Conservation (phyloP, 2,113 vertebrate genomes). For the Xenus cinereus region DNA sequence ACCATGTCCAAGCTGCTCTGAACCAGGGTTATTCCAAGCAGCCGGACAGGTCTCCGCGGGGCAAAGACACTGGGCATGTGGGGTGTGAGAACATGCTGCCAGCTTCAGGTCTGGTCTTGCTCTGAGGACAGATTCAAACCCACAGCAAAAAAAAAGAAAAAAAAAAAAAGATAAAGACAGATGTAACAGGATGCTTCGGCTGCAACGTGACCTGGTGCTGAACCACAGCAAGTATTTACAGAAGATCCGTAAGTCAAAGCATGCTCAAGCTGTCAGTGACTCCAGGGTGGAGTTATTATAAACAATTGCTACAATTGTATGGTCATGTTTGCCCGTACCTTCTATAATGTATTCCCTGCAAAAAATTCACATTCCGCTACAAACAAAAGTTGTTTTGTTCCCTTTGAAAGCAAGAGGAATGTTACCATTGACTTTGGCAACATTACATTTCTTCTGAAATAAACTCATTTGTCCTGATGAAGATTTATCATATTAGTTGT, state of each 20-base stretch:
- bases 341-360: not conserved
- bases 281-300: not conserved
- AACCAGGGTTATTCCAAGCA: not conserved
- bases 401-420: not conserved
- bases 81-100: not conserved
- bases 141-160: not conserved
- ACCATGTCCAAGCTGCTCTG: not conserved
- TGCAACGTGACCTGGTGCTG: constrained; percentile 13
- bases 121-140: not conserved
- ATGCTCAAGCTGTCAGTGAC: not conserved
- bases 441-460: not conserved
- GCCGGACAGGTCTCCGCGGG: not conserved
- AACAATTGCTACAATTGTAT: not conserved
- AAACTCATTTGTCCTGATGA: not conserved
- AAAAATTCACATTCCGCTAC: not conserved
- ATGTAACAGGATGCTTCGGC: not conserved
- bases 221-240: constrained; percentile 45
- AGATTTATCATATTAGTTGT: not conserved
- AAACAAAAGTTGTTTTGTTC: not conserved
- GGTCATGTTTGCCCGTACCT: not conserved
- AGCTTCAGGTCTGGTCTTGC: constrained; percentile 18
- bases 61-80: not conserved
- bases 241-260: not conserved
- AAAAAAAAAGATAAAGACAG: not conserved
- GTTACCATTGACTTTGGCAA: not conserved